Evolutionary conservation across 1,140 invertebrate species (phyloP).

Genomic region (Zophobas morio): DNA sequence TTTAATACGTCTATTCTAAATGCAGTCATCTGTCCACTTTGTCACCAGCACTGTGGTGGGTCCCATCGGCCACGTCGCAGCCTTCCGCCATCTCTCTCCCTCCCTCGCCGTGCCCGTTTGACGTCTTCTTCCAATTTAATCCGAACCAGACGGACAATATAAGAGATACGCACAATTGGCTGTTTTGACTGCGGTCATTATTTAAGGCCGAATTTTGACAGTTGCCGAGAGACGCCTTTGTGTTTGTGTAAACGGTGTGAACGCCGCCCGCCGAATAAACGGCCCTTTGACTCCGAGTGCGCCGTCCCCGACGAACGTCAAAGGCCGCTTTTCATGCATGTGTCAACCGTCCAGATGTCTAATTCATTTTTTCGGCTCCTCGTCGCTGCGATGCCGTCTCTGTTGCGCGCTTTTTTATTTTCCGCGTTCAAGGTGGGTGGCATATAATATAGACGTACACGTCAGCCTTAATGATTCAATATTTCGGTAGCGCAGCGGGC

Average conservation of each 20-base stretch:
- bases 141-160: constrained; percentile 46
- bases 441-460: constrained; percentile 53
- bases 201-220: constrained; percentile 63
- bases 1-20: constrained; percentile 55
- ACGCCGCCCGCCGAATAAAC: constrained; percentile 7
- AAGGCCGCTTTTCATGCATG: constrained; percentile 8
- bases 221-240: constrained; percentile 62
- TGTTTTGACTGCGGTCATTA: constrained; percentile 65
- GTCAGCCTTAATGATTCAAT: constrained; percentile 50
- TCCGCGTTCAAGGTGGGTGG: constrained; percentile 53
- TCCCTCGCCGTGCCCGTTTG: neutral
- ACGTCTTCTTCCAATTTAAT: constrained; percentile 48
- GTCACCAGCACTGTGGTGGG: constrained; percentile 59
- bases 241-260: constrained; percentile 42
- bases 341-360: constrained; percentile 37
- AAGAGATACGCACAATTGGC: constrained; percentile 61
- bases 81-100: constrained; percentile 43
- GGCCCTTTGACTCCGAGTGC: neutral
- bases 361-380: constrained; percentile 22
- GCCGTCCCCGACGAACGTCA: neutral
- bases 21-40: constrained; percentile 60
- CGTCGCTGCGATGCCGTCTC: constrained; percentile 21
- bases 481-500: constrained; percentile 55
- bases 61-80: constrained; percentile 48
- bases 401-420: constrained; percentile 47